Conservation (phyloP, 2,888 invertebrate genomes). For the Amphipyra berbera region DNA sequence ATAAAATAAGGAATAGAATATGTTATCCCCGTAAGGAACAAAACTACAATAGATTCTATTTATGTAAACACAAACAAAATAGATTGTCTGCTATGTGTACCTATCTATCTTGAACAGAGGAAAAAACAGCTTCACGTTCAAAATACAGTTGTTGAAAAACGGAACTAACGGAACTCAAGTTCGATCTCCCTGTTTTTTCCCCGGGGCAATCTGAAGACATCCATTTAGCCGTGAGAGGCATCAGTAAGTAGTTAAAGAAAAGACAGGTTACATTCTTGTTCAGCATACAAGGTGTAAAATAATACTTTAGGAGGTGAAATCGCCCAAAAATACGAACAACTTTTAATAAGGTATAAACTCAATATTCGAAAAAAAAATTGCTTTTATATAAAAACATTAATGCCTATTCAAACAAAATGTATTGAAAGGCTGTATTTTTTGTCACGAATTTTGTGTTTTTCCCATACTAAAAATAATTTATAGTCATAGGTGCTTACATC, state of each 20-base stretch:
- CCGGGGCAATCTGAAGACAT: slow-evolving; percentile 53
- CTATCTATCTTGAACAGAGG: slow-evolving; percentile 20
- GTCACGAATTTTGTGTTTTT: no score
- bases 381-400: no score
- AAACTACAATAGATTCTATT: not conserved
- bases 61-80: slow-evolving; percentile 9
- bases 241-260: slow-evolving; percentile 50
- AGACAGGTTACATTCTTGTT: slow-evolving; percentile 61
- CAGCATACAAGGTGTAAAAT: slow-evolving; percentile 20
- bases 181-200: slow-evolving; percentile 38
- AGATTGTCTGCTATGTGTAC: slow-evolving; percentile 13
- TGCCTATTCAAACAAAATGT: no score
- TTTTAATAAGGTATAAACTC: no score
- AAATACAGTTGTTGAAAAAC: slow-evolving; percentile 50
- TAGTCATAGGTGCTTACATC: no score
- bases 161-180: slow-evolving; percentile 45
- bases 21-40: not conserved
- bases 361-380: no score
- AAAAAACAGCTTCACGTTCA: slow-evolving; percentile 37
- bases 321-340: no score
- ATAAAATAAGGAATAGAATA: not conserved
- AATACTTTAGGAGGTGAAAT: no score
- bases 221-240: slow-evolving; percentile 50
- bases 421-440: no score
- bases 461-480: no score